Conservation (phyloP, 2,888 invertebrate genomes). For the Pollenia angustigena region DNA sequence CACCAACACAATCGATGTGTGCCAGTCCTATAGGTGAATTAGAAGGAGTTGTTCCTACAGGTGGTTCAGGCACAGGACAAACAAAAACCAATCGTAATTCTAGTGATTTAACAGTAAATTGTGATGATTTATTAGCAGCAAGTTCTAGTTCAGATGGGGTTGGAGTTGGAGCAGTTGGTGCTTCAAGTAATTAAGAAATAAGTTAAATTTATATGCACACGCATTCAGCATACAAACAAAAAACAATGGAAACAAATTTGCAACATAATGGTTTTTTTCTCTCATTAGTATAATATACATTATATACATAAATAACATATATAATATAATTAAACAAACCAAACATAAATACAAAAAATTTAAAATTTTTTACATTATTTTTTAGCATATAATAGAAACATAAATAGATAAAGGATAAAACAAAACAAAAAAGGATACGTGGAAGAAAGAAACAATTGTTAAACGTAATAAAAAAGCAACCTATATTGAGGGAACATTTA, state of each 20-base stretch:
- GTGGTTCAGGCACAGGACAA: conserved; percentile 34
- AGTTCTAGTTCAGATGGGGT: conserved; percentile 73
- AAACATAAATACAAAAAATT: conserved; percentile 38
- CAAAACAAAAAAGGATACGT: neutral
- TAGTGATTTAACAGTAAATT: conserved; percentile 74
- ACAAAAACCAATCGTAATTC: conserved; percentile 71
- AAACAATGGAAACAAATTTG: conserved; percentile 69
- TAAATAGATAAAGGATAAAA: conserved; percentile 33
- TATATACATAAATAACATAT: conserved; percentile 35
- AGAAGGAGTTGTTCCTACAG: conserved; percentile 70
- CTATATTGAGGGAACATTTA: conserved; percentile 69
- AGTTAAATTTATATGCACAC: conserved; percentile 34
- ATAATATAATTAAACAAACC: conserved; percentile 16
- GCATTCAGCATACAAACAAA: conserved; percentile 52
- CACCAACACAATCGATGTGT: conserved; percentile 82
- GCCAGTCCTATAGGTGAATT: conserved; percentile 79
- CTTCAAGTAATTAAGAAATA: conserved; percentile 67
- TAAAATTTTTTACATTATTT: conserved; percentile 60
- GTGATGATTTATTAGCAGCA: conserved; percentile 74
- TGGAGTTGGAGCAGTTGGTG: conserved; percentile 50
- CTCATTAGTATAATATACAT: conserved; percentile 68
- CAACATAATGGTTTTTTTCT: conserved; percentile 72
- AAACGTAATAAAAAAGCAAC: conserved; percentile 29
- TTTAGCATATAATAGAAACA: conserved; percentile 51
- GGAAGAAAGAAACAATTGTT: conserved; percentile 27